These are phyloP conservation scores for Phenganax marumi DNA, from an alignment of 92 coral and sea anemone genomes.

Conservation along the genomic window DNA sequence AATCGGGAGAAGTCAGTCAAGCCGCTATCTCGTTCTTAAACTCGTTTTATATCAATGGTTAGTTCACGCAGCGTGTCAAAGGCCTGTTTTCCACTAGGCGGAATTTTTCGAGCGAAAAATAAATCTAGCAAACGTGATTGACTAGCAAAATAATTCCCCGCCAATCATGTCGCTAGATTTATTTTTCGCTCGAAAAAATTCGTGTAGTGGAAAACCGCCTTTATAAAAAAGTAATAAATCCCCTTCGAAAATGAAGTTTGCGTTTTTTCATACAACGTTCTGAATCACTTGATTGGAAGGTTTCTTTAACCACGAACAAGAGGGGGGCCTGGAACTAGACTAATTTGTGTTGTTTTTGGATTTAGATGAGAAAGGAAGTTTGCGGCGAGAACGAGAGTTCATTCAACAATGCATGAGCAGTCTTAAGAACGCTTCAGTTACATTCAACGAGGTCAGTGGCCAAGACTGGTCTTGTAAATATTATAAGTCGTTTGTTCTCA, in stretches of 20 bases:
- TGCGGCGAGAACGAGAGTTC: constrained; percentile 86
- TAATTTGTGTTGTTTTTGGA: not conserved
- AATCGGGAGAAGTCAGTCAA: constrained; percentile 83
- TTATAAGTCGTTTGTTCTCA: too few relatives aligned
- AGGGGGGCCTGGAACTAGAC: not conserved
- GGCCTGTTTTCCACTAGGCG: not conserved
- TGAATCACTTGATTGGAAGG: too few relatives aligned
- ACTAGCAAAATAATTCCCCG: too few relatives aligned
- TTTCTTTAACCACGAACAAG: too few relatives aligned
- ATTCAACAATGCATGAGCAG: constrained; percentile 80
- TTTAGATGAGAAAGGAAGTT: constrained; percentile 86
- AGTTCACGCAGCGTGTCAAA: constrained; percentile 14
- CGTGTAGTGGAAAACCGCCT: too few relatives aligned
- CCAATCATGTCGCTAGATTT: too few relatives aligned
- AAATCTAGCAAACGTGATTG: too few relatives aligned
- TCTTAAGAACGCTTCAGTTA: constrained; percentile 72
- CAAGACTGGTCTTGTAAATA: not conserved
- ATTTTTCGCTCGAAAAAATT: too few relatives aligned
- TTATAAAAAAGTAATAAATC: not conserved
- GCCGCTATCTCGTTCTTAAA: constrained; percentile 91
- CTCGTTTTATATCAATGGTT: constrained; percentile 92
- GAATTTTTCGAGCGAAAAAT: too few relatives aligned
- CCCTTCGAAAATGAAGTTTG: too few relatives aligned
- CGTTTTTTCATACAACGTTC: too few relatives aligned
- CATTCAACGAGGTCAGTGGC: constrained; percentile 47